phyloP scores from a whole-genome alignment of 2,888 invertebrate genomes.

The Leucoma salicis region DNA sequence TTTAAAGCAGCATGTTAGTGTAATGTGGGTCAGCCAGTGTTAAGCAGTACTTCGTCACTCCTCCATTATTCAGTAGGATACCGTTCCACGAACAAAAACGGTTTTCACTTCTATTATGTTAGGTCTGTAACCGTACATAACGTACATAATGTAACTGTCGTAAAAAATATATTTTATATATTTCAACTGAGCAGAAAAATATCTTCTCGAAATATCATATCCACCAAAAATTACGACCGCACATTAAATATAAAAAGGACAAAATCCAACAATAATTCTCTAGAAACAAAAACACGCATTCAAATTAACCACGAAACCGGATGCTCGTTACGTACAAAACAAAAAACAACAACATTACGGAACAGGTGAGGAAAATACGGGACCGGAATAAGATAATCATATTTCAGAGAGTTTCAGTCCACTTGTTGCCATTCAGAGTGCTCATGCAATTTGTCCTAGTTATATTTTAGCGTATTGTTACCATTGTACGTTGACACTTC shows the following conservation, averaged over 20 bases:
- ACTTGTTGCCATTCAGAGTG: constrained; percentile 53
- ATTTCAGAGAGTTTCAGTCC: constrained; percentile 52
- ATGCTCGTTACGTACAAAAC: constrained; percentile 65
- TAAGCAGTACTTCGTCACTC: constrained; percentile 26
- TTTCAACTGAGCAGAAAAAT: constrained; percentile 9
- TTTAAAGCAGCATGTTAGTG: constrained; percentile 33
- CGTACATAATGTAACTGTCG: constrained; percentile 17
- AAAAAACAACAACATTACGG: constrained; percentile 58
- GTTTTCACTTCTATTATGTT: constrained; percentile 30
- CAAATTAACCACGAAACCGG: constrained; percentile 73
- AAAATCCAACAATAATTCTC: constrained; percentile 54
- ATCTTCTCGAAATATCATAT: constrained; percentile 35
- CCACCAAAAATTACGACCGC: constrained; percentile 22
- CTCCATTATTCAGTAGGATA: constrained; percentile 47
- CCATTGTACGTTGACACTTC: constrained; percentile 20
- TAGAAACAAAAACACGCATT: constrained; percentile 66
- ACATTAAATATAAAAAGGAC: constrained; percentile 40
- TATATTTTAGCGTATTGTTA: constrained; percentile 30
- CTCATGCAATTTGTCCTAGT: constrained; percentile 37
- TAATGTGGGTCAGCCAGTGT: constrained; percentile 48
- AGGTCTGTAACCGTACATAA: constrained; percentile 11
- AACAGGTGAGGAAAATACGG: constrained; percentile 59
- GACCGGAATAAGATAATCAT: constrained; percentile 58
- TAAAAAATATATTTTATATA: constrained; percentile 21
- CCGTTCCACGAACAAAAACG: constrained; percentile 26